phyloP scores from a whole-genome alignment of 2,113 vertebrate genomes.

The Grantiella picta region DNA sequence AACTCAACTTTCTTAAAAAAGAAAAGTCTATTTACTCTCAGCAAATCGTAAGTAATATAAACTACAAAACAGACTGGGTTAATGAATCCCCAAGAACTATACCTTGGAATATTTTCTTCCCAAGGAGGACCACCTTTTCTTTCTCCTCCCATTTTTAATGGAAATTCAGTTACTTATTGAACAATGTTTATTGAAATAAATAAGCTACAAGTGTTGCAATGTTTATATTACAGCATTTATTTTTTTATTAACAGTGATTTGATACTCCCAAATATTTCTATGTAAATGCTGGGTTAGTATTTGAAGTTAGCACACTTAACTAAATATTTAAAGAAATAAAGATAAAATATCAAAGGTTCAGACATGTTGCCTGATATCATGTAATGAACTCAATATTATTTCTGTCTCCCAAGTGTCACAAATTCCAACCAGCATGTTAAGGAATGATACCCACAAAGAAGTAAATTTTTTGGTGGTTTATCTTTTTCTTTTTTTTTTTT shows the following conservation, averaged over 20 bases:
- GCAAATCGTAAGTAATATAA: not conserved
- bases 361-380: not conserved
- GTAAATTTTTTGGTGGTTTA: too few relatives aligned
- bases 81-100: not conserved
- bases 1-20: not conserved
- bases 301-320: not conserved
- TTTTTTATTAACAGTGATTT: not conserved
- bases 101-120: not conserved
- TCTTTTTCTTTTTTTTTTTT: not conserved
- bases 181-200: not conserved
- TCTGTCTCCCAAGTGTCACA: not conserved
- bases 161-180: not conserved
- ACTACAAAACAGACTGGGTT: not conserved
- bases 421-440: not conserved
- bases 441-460: not conserved
- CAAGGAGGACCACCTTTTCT: not conserved
- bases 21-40: not conserved
- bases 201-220: not conserved
- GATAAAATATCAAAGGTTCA: not conserved
- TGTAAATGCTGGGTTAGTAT: not conserved
- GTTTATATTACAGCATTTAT: not conserved
- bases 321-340: constrained; percentile 24
- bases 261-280: not conserved
- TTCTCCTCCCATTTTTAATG: not conserved
- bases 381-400: not conserved